Evolutionary conservation across 2,888 invertebrate species (phyloP), one percentile per base, ranked within the genome.

Genomic region (Iselma pallidipennis): DNA sequence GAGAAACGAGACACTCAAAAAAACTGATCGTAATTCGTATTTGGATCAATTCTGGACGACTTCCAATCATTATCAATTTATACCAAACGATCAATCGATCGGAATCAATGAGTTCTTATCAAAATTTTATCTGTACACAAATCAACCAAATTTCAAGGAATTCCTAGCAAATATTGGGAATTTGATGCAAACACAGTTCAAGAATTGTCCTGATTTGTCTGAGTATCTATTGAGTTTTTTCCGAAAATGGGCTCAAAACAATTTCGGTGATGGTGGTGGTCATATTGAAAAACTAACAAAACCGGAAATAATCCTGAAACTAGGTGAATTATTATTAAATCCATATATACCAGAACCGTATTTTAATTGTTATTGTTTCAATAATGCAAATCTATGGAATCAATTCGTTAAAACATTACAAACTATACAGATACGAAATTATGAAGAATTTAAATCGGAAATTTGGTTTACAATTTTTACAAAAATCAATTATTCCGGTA

Each of bases 271-370:
- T 19, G n/a, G n/a, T n/a, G n/a, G n/a, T n/a, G n/a, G n/a, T n/a
- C n/a, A n/a, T n/a, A n/a, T 16, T 37, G 14, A 37, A n/a, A 54
- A 54, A 54, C 25, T 54, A 26, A 54, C 54, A 16, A 54, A 26
- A 54, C 33, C n/a, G n/a, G 54, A 54, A 12, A 16, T 33, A 12
- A 16, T 37, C 2, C 4, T 31, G 7, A 31, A 54, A 42, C 7
- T 54, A n/a, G 19, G 37, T 14, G 54, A 37, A 42, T 6, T 54
- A 4, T 21, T 54, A 25, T 33, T 54, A 10, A 4, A 25, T 2
- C 37, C 54, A 2, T 42, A 54, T 37, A 6, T 54, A 1, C 23
- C 19, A 9, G 14, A 33, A 42, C 53, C 53, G 2, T n/a, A 14
- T 12, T 31, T 53, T 21, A 14, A 16, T 31, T 16, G 14, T 4